These are phyloP conservation scores for Salmo trutta DNA, from an alignment of 2,797 vertebrate species.

Conservation along the genomic window DNA sequence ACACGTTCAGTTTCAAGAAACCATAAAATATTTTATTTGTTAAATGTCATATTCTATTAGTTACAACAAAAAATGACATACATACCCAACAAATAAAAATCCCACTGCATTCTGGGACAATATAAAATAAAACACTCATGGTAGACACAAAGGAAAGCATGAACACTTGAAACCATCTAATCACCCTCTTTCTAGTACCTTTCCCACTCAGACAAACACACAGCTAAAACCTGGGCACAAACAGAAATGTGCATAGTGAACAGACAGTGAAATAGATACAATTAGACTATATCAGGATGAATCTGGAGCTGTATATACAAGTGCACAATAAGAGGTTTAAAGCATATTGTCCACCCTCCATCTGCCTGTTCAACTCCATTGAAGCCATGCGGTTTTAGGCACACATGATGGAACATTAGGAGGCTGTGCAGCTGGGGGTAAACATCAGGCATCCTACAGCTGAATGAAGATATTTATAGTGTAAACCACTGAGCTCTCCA, in stretches of 20 bases:
- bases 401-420: not conserved
- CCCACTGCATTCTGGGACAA: constrained; percentile 39
- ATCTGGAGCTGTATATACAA: constrained; percentile 1
- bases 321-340: not conserved
- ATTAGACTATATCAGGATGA: not conserved
- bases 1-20: not conserved
- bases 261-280: constrained; percentile 16
- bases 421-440: not conserved
- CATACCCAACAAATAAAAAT: constrained; percentile 41
- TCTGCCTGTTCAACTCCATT: not conserved
- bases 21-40: constrained; percentile 65
- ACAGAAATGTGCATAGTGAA: constrained; percentile 23
- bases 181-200: not conserved
- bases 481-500: constrained; percentile 38
- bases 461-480: constrained; percentile 41
- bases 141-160: constrained; percentile 15
- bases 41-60: constrained; percentile 22
- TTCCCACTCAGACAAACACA: constrained; percentile 1
- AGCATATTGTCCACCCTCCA: not conserved
- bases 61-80: constrained; percentile 41
- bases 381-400: constrained; percentile 43
- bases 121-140: constrained; percentile 41
- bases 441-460: not conserved
- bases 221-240: not conserved
- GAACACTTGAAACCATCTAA: not conserved